These are phyloP conservation scores for Mallotus villosus DNA, from an alignment of 2,797 vertebrate genomes.

Conservation along the genomic window DNA sequence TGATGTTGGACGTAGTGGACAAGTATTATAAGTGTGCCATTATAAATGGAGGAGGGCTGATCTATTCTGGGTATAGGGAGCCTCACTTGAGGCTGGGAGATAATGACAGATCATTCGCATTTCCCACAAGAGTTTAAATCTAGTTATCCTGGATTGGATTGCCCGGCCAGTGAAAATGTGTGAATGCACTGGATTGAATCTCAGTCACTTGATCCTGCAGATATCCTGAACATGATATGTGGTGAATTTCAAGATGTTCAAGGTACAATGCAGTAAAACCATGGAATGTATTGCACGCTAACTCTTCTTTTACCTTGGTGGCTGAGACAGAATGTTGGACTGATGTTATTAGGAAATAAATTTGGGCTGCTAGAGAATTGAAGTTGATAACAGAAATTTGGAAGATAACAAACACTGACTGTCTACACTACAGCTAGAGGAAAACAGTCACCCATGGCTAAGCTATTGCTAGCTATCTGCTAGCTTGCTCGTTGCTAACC, in stretches of 20 bases:
- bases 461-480: constrained; percentile 49
- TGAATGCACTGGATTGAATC: constrained; percentile 70
- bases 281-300: constrained; percentile 64
- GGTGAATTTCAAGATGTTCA: constrained; percentile 62
- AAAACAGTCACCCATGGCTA: constrained; percentile 51
- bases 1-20: constrained; percentile 66
- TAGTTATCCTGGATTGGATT: constrained; percentile 69
- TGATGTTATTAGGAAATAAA: constrained; percentile 39
- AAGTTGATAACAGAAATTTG: constrained; percentile 34
- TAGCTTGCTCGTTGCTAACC: constrained; percentile 43
- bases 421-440: constrained; percentile 34
- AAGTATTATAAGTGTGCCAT: constrained; percentile 51
- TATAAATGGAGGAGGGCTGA: constrained; percentile 65
- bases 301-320: constrained; percentile 46
- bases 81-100: constrained; percentile 69
- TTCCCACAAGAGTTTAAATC: constrained; percentile 67
- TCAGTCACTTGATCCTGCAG: constrained; percentile 70
- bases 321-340: constrained; percentile 50
- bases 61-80: constrained; percentile 68
- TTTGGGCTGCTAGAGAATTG: constrained; percentile 51
- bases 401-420: constrained; percentile 42
- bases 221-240: constrained; percentile 66
- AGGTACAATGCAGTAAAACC: constrained; percentile 48
- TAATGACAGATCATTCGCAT: constrained; percentile 71
- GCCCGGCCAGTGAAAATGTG: constrained; percentile 65